Percentiles rank a stretch among this genome's conserved stretches.
Conservation (phyloP, 2,797 vertebrate species). For the Protonibea diacanthus region DNA sequence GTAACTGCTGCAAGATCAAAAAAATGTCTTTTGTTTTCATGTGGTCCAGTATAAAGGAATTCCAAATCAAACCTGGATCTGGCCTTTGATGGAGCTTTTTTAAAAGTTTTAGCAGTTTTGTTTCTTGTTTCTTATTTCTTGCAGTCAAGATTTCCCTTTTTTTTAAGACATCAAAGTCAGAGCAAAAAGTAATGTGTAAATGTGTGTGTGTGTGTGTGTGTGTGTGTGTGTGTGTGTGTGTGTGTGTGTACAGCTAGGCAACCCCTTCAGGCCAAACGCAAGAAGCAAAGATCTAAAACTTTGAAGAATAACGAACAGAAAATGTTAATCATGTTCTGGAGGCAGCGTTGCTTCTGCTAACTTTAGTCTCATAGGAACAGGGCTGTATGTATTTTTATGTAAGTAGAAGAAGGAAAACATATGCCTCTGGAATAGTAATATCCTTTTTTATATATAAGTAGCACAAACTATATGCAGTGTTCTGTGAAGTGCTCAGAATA, state of each 20-base stretch:
- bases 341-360: constrained; percentile 65
- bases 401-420: constrained; percentile 39
- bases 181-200: constrained; percentile 20
- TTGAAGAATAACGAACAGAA: constrained; percentile 67
- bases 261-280: constrained; percentile 55
- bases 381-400: constrained; percentile 52
- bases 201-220: constrained; percentile 22
- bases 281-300: constrained; percentile 60
- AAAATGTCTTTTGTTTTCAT: background rate
- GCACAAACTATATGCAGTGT: constrained; percentile 16
- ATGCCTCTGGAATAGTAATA: constrained; percentile 59
- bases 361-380: constrained; percentile 52
- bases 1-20: background rate
- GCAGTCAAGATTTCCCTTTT: constrained; percentile 27
- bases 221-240: constrained; percentile 23
- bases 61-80: constrained; percentile 15
- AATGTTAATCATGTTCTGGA: constrained; percentile 70
- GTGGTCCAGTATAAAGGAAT: background rate
- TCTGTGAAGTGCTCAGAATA: constrained; percentile 25
- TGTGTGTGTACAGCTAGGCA: constrained; percentile 26
- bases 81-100: constrained; percentile 21
- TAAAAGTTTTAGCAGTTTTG: constrained; percentile 22
- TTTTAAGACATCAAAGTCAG: constrained; percentile 50
- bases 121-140: constrained; percentile 22
- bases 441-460: constrained; percentile 28